A percentile compares a stretch with the other conserved stretches of the same genome.
phyloP scores from a whole-genome alignment of 1,140 invertebrate genomes.

The Helicoverpa zea region DNA sequence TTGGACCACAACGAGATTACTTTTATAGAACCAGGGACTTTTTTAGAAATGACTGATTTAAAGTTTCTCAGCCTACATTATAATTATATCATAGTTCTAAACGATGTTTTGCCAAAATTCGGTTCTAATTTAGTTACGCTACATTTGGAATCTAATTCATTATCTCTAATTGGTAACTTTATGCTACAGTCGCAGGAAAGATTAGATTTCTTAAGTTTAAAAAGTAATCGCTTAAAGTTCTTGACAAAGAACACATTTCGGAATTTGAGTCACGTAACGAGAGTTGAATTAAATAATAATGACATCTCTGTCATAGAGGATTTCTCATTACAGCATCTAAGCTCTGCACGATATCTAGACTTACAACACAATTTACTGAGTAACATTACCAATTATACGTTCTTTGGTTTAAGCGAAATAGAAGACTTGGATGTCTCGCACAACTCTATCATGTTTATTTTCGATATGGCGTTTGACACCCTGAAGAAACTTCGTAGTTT shows the following conservation, averaged over 20 bases:
- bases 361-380: slow-evolving; percentile 83
- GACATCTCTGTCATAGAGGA: slow-evolving; percentile 80
- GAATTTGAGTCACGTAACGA: slow-evolving; percentile 74
- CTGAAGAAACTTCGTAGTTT: slow-evolving; percentile 89
- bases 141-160: slow-evolving; percentile 72
- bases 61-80: slow-evolving; percentile 77
- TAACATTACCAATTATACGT: slow-evolving; percentile 85
- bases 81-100: slow-evolving; percentile 76
- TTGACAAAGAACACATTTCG: slow-evolving; percentile 74
- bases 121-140: slow-evolving; percentile 73
- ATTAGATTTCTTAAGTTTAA: slow-evolving; percentile 73
- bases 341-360: slow-evolving; percentile 75
- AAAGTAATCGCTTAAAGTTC: slow-evolving; percentile 78
- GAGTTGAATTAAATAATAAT: slow-evolving; percentile 74
- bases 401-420: slow-evolving; percentile 90
- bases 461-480: slow-evolving; percentile 88
- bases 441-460: slow-evolving; percentile 89
- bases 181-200: slow-evolving; percentile 73
- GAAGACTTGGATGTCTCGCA: slow-evolving; percentile 90
- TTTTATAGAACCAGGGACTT: slow-evolving; percentile 76
- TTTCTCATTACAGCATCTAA: slow-evolving; percentile 78
- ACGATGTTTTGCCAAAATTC: slow-evolving; percentile 74
- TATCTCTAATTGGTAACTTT: slow-evolving; percentile 71
- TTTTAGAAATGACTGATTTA: slow-evolving; percentile 70
- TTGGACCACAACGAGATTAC: slow-evolving; percentile 80